Conservation (phyloP, 2,797 vertebrate species). For the Acridotheres tristis region DNA sequence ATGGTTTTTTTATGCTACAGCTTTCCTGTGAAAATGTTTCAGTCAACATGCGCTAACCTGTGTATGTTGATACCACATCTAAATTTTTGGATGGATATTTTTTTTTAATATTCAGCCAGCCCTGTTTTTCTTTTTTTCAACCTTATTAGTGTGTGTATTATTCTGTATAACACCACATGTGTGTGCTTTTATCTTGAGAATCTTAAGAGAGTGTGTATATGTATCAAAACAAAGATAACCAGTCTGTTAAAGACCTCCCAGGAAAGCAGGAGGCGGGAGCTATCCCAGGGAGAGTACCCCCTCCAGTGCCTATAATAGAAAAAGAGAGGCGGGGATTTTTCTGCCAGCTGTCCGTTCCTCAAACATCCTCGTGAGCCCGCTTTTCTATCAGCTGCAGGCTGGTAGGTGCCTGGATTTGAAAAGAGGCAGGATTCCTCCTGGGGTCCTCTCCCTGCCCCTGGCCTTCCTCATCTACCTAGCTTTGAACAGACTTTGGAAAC, state of each 20-base stretch:
- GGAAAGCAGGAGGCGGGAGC: background rate
- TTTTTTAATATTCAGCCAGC: background rate
- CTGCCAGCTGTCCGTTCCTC: background rate
- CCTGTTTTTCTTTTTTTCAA: background rate
- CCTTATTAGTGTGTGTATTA: background rate
- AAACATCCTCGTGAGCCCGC: accelerated
- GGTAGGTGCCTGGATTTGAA: background rate
- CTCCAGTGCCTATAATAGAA: accelerated
- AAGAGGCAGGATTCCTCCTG: background rate
- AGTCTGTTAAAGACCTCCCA: background rate
- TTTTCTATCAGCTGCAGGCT: background rate
- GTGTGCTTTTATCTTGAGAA: background rate
- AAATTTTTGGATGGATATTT: background rate
- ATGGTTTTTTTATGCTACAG: background rate
- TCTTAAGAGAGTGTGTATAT: background rate
- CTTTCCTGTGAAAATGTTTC: background rate
- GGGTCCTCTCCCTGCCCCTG: background rate
- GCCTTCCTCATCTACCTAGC: background rate
- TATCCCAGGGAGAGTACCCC: background rate
- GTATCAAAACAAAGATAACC: background rate
- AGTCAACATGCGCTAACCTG: background rate
- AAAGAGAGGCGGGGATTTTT: background rate
- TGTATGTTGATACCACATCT: background rate
- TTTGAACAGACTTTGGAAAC: background rate
- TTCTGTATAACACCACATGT: background rate